A percentile compares a stretch with the other conserved stretches of the same genome.
Conservation (phyloP, 64 coral and sea anemone genomes). For the Astreopora myriophthalma region DNA sequence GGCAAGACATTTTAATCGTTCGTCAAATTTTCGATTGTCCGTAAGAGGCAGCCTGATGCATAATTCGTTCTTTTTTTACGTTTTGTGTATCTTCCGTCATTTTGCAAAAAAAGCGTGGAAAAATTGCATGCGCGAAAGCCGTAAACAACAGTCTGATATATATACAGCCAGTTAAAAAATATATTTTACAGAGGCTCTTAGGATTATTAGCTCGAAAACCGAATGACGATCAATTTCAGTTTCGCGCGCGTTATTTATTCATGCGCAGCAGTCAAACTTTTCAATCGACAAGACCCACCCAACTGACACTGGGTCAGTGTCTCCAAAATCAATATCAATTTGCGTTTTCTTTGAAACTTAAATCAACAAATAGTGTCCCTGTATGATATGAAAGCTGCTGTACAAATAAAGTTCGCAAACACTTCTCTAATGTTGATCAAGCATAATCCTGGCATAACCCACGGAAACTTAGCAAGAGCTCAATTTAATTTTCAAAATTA, state of each 20-base stretch:
- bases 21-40: not conserved
- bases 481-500: conserved; percentile 28
- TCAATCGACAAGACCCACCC: conserved; percentile 26
- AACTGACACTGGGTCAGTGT: conserved; percentile 33
- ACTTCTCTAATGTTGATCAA: conserved; percentile 21
- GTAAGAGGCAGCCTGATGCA: not conserved
- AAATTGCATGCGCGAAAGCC: too few species aligned
- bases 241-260: conserved; percentile 49
- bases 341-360: conserved; percentile 63
- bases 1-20: conserved; percentile 15
- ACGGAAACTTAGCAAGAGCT: not conserved
- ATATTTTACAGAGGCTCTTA: not conserved
- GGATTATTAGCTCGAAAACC: not conserved
- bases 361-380: conserved; percentile 38
- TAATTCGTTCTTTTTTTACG: not conserved
- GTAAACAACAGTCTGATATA: not conserved
- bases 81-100: not conserved
- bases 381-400: conserved; percentile 35
- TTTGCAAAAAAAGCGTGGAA: not conserved
- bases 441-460: not conserved
- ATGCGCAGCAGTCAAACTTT: conserved; percentile 67
- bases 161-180: not conserved
- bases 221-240: not conserved
- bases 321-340: conserved; percentile 72
- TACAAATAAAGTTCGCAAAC: conserved; percentile 24